Evolutionary conservation across 2,113 vertebrate species (phyloP).

Genomic region (Cottus gobio): DNA sequence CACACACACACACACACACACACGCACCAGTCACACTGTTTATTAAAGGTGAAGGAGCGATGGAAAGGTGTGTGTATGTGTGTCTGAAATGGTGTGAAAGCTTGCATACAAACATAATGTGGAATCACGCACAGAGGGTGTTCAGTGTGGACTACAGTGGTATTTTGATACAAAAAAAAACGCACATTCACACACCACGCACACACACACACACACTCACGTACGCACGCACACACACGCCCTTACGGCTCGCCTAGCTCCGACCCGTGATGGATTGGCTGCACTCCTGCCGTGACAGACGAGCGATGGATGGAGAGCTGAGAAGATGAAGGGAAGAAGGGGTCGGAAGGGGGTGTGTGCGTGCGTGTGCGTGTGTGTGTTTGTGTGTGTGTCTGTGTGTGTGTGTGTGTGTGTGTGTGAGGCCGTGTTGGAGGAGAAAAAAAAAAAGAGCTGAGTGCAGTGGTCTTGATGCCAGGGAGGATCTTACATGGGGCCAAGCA

Average conservation of each 20-base stretch:
- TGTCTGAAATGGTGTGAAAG: slow-evolving; percentile 15
- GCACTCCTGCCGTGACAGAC: slow-evolving; percentile 84
- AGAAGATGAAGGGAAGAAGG: slow-evolving; percentile 82
- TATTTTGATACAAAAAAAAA: slow-evolving; percentile 50
- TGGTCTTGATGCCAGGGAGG: slow-evolving; percentile 74
- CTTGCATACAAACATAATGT: slow-evolving; percentile 61
- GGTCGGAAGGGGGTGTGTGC: slow-evolving; percentile 11
- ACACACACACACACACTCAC: slow-evolving; percentile 25
- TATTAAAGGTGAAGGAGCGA: slow-evolving; percentile 65
- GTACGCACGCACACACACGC: slow-evolving; percentile 37
- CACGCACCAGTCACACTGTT: slow-evolving; percentile 49
- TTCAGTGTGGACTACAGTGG: slow-evolving; percentile 32
- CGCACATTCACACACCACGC: slow-evolving; percentile 20
- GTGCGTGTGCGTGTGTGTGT: slow-evolving; percentile 14
- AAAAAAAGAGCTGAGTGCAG: slow-evolving; percentile 74
- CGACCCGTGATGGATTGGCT: slow-evolving; percentile 86
- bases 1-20: slow-evolving; percentile 27
- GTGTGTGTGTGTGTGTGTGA: slow-evolving; percentile 6
- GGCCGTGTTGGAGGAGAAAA: slow-evolving; percentile 47
- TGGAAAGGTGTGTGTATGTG: slow-evolving; percentile 31
- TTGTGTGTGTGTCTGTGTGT: slow-evolving; percentile 14
- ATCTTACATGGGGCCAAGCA: slow-evolving; percentile 75
- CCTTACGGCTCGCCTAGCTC: slow-evolving; percentile 59
- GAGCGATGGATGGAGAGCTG: slow-evolving; percentile 81
- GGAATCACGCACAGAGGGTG: slow-evolving; percentile 16